Conservation (phyloP, 2,888 invertebrate genomes). For the Lasius platythorax region DNA sequence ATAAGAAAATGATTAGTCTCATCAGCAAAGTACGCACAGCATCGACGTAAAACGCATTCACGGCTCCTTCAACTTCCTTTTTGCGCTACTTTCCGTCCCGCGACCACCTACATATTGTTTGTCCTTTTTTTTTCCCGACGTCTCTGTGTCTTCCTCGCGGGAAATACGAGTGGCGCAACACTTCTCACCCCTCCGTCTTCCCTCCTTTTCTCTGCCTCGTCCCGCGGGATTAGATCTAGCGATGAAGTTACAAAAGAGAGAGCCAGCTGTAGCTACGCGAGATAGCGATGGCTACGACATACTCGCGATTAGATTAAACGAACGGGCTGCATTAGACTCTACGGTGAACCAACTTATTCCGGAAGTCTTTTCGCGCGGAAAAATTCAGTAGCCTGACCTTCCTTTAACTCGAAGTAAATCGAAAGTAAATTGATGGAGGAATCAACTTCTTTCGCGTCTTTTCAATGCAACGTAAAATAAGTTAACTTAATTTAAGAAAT, state of each 20-base stretch:
- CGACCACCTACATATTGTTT: constrained; percentile 27
- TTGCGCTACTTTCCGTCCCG: background rate
- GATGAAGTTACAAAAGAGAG: constrained; percentile 56
- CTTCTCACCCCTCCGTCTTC: background rate
- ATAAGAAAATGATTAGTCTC: constrained; percentile 24
- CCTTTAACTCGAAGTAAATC: background rate
- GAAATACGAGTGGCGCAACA: constrained; percentile 51
- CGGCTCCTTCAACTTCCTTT: background rate
- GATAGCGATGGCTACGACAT: constrained; percentile 42
- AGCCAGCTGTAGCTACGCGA: constrained; percentile 32
- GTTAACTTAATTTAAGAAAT: background rate
- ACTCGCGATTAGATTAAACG: constrained; percentile 23
- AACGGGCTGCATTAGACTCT: background rate
- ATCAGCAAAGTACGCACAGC: constrained; percentile 28
- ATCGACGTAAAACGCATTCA: background rate
- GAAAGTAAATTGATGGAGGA: background rate
- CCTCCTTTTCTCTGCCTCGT: background rate
- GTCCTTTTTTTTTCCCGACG: constrained; percentile 18
- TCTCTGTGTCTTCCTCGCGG: constrained; percentile 38
- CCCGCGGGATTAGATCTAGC: constrained; percentile 47
- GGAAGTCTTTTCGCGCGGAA: background rate
- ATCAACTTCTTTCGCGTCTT: background rate
- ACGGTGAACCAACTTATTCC: background rate
- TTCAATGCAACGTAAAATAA: background rate
- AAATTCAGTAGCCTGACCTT: background rate